phyloP scores from a whole-genome alignment of 2,113 vertebrate species.

The Rhizomys pruinosus region DNA sequence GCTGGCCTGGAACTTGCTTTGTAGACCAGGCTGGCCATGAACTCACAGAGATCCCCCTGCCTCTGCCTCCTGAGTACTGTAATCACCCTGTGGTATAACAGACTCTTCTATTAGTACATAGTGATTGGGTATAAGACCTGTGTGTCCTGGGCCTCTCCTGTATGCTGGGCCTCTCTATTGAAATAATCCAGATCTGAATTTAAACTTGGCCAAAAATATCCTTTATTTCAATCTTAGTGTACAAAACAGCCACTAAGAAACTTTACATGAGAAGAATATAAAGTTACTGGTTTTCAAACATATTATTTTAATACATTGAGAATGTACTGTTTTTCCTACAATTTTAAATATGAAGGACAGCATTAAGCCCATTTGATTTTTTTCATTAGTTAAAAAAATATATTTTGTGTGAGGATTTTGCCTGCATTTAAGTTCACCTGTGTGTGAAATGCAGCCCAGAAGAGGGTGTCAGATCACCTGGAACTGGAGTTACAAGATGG shows the following conservation, averaged over 20 bases:
- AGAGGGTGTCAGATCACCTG: too few species aligned
- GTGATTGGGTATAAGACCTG: background rate
- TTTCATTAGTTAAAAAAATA: too few species aligned
- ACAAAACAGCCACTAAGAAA: slow-evolving; percentile 48
- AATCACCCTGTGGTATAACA: background rate
- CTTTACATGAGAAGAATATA: background rate
- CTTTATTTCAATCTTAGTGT: background rate
- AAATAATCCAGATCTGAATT: slow-evolving; percentile 39
- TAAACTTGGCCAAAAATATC: background rate
- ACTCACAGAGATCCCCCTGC: too few species aligned
- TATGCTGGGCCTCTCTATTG: background rate
- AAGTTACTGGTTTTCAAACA: slow-evolving; percentile 29
- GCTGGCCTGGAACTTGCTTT: too few species aligned
- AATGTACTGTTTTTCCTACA: background rate
- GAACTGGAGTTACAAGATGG: too few species aligned
- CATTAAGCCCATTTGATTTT: slow-evolving; percentile 13
- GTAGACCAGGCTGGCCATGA: too few species aligned
- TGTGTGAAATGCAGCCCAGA: too few species aligned
- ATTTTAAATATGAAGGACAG: background rate
- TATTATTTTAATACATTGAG: slow-evolving; percentile 19
- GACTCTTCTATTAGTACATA: background rate
- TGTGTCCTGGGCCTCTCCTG: too few species aligned
- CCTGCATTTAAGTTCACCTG: too few species aligned
- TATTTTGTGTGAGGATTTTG: too few species aligned
- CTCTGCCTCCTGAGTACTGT: too few species aligned